Evolutionary conservation across 2,888 invertebrate species (phyloP), one percentile per base, ranked within the genome.

Genomic region (Ornithoptera priamus): DNA sequence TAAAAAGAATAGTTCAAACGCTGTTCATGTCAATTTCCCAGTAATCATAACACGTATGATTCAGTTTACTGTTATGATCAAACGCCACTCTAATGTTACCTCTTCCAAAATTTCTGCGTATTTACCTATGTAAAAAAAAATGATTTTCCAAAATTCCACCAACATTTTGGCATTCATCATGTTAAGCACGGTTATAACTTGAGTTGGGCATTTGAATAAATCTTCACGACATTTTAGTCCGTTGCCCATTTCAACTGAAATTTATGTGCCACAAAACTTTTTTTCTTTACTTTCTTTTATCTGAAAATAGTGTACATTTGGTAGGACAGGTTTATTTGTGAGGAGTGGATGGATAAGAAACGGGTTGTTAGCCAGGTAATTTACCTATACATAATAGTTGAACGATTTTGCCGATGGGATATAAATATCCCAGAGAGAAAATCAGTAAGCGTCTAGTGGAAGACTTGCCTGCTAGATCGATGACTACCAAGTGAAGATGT

Each of bases 221-320:
- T 70, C 69, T 65, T 66, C 62, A 50, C 42, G 69, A 70, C 66
- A 69, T 69, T 69, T 69, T 69, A 69, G 65, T 30, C 69, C 69
- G 69, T 65, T 65, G 57, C 62, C 65, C 69, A 62, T 69, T 69
- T 68, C 65, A 42, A 42, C 57, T 24, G 65, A 69, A 65, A 69
- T 69, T 57, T 66, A 69, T 65, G 69, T 39, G 20, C 36, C 46
- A 30, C 20, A 36, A 69, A 69, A 62, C 46, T 69, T 65, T 69
- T 60, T 65, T 62, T 42, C 56, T 62, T 58, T 67, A 36, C 56
- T 46, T 58, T 42, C 57, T 42, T 65, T 53, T 53, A 53, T 53
- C 53, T 53, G n/a, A n/a, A 53, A 53, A 53, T 53, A 53, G n/a
- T 53, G n/a, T 7, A 53, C 53, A 2, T 53, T 53, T 53, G 53